Percentiles rank a stretch among this genome's conserved stretches.
Conservation (phyloP, 2,888 invertebrate species). For the Agrotis ipsilon region DNA sequence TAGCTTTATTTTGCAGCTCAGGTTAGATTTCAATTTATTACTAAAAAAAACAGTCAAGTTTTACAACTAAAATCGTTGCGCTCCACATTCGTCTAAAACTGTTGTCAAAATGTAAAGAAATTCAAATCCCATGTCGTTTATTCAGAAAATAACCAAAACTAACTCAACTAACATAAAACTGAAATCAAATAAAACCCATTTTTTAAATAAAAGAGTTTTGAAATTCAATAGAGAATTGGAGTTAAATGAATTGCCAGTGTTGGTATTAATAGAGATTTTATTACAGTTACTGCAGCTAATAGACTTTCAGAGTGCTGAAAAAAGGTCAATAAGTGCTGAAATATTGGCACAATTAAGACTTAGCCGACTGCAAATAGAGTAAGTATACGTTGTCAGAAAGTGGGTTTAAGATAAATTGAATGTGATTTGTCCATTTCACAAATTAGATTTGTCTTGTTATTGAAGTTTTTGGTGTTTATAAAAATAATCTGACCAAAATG, state of each 20-base stretch:
- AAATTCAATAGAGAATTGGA: slow-evolving; percentile 2
- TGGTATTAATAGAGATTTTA: slow-evolving; percentile 19
- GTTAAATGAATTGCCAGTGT: slow-evolving; percentile 9
- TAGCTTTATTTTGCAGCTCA: not conserved
- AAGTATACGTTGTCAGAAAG: not conserved
- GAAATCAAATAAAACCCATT: slow-evolving; percentile 22
- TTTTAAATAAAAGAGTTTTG: slow-evolving; percentile 19
- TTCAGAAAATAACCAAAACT: slow-evolving; percentile 8
- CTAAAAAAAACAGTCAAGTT: too few relatives aligned
- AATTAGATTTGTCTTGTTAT: not conserved
- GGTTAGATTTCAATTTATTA: not conserved
- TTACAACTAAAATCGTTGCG: too few relatives aligned
- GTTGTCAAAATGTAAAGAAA: not conserved
- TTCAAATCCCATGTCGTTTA: not conserved
- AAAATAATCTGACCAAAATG: too few relatives aligned
- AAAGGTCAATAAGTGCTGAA: slow-evolving; percentile 4
- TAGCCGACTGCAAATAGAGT: not conserved
- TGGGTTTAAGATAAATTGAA: not conserved
- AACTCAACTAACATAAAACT: slow-evolving; percentile 22
- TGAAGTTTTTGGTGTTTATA: not conserved
- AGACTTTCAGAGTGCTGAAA: slow-evolving; percentile 1
- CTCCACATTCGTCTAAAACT: not conserved
- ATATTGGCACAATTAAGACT: not conserved
- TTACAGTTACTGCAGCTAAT: slow-evolving; percentile 4
- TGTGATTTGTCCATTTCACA: not conserved